phyloP scores from a whole-genome alignment of 2,113 vertebrate species.

The Turnix velox region DNA sequence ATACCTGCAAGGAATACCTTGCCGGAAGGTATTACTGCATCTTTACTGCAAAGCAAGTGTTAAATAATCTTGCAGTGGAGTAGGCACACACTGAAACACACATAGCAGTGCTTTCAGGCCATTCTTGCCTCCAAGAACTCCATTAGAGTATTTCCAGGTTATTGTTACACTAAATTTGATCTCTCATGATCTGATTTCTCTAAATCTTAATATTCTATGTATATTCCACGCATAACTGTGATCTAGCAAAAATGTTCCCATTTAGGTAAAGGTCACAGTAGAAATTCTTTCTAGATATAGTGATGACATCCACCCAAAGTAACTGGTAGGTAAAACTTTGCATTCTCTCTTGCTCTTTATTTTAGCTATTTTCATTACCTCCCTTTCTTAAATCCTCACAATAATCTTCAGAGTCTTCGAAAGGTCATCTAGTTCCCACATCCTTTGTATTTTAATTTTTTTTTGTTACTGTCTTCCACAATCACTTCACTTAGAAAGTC shows the following conservation, averaged over 20 bases:
- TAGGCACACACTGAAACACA: not conserved
- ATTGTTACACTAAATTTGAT: not conserved
- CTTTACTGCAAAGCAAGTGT: not conserved
- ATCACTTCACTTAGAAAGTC: not conserved
- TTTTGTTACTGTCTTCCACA: not conserved
- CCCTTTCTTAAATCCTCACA: not conserved
- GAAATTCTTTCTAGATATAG: not conserved
- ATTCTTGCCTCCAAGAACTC: not conserved
- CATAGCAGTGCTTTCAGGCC: not conserved
- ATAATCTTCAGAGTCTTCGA: not conserved
- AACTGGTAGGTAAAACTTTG: not conserved
- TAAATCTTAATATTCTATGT: not conserved
- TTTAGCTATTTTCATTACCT: not conserved
- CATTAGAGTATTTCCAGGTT: not conserved
- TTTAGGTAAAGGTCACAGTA: not conserved
- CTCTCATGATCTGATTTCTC: not conserved
- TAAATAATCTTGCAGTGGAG: not conserved
- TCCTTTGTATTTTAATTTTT: not conserved
- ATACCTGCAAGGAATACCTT: too few species aligned
- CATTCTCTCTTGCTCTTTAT: not conserved
- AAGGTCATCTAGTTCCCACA: not conserved
- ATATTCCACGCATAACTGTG: not conserved
- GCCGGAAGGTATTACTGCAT: too few species aligned
- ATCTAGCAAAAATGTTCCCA: not conserved
- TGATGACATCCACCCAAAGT: not conserved